phyloP scores from a whole-genome alignment of 2,888 invertebrate genomes.

The Neoaliturus tenellus region DNA sequence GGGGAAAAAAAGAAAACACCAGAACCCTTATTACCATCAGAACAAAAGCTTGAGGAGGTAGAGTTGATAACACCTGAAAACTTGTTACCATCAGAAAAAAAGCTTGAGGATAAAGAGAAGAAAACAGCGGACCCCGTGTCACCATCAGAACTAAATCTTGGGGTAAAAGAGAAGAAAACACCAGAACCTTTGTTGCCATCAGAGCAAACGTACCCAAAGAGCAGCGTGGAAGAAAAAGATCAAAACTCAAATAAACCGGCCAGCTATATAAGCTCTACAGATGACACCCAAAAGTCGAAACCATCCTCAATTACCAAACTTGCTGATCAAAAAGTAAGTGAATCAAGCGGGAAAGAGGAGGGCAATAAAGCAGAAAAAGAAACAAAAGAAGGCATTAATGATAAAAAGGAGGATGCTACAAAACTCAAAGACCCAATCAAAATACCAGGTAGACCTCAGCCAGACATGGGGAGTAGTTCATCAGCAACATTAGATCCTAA shows the following conservation, averaged over 20 bases:
- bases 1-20: not conserved
- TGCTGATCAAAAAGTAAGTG: not conserved
- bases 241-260: constrained; percentile 8
- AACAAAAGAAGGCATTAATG: not conserved
- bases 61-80: not conserved
- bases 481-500: not conserved
- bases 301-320: not conserved
- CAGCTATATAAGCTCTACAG: not conserved
- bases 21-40: not conserved
- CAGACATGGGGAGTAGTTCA: not conserved
- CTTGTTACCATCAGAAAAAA: not conserved
- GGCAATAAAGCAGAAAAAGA: not conserved
- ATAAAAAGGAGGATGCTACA: not conserved
- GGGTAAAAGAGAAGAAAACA: not conserved
- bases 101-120: not conserved
- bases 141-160: not conserved
- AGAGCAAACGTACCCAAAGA: not conserved
- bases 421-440: not conserved
- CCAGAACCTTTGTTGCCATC: not conserved
- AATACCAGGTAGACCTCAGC: not conserved
- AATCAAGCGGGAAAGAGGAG: not conserved
- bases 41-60: not conserved
- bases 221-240: constrained; percentile 5
- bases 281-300: not conserved
- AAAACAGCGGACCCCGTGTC: not conserved